phyloP scores from a whole-genome alignment of 2,888 invertebrate genomes.

The Acrobasis repandana region DNA sequence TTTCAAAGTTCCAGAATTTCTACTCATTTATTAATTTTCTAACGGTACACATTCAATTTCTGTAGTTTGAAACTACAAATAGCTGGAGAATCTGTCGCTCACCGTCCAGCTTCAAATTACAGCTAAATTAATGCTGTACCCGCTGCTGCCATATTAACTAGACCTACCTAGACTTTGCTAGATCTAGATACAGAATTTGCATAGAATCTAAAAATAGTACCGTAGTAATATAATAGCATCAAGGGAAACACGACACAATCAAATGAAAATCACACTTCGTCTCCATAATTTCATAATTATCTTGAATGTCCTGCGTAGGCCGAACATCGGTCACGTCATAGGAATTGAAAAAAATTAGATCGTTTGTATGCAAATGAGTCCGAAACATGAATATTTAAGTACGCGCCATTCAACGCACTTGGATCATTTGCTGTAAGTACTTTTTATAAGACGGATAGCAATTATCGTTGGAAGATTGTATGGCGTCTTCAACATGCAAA shows the following conservation, averaged over 20 bases:
- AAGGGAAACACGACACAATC: too few species aligned
- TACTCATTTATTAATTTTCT: too few species aligned
- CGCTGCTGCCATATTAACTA: neutral
- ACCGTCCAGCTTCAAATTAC: constrained; percentile 5
- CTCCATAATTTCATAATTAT: neutral
- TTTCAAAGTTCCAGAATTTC: too few species aligned
- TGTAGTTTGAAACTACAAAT: too few species aligned
- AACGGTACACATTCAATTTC: too few species aligned
- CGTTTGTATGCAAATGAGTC: constrained; percentile 20
- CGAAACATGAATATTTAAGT: constrained; percentile 21
- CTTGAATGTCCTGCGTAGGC: neutral
- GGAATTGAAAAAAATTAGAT: constrained; percentile 16
- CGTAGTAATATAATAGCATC: too few species aligned
- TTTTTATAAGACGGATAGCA: constrained; percentile 7
- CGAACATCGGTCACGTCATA: constrained; percentile 9
- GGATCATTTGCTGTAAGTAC: constrained; percentile 13
- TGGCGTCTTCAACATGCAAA: too few species aligned
- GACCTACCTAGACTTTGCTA: neutral
- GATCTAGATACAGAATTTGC: too few species aligned
- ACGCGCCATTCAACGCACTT: constrained; percentile 9
- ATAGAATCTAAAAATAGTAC: too few species aligned
- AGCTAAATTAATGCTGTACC: constrained; percentile 3
- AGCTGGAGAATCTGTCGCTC: neutral
- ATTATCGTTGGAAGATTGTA: neutral
- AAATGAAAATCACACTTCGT: neutral